These are phyloP conservation scores for Silurus meridionalis DNA, from an alignment of 2,113 vertebrate genomes.

Conservation along the genomic window DNA sequence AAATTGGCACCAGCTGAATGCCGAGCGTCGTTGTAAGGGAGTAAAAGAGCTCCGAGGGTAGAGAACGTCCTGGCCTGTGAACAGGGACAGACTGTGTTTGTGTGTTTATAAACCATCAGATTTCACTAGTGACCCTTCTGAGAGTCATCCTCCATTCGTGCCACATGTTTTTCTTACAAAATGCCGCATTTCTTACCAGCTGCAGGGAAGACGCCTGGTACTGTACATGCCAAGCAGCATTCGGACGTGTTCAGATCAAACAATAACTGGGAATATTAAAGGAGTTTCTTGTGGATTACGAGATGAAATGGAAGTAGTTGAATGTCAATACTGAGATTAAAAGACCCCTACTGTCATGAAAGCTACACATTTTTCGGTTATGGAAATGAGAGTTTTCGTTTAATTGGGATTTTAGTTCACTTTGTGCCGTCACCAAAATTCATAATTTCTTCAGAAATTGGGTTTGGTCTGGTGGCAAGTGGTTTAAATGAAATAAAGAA, in stretches of 20 bases:
- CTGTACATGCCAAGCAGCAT: neutral
- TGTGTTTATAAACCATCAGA: conserved; percentile 9
- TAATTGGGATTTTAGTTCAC: neutral
- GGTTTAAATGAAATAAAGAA: neutral
- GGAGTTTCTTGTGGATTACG: neutral
- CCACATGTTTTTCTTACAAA: conserved; percentile 2
- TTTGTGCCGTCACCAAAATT: neutral
- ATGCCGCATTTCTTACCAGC: conserved; percentile 28
- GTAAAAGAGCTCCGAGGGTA: conserved; percentile 32
- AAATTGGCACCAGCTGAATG: conserved; percentile 13
- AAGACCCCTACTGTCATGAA: neutral
- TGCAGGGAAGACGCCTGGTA: neutral
- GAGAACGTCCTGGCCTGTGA: neutral
- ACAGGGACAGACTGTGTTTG: conserved; percentile 45
- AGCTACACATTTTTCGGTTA: neutral
- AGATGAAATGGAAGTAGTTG: neutral
- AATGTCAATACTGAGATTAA: conserved; percentile 14
- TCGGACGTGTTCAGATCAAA: neutral
- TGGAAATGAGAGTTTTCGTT: conserved; percentile 1
- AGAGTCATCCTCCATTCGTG: conserved; percentile 42
- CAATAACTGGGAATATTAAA: neutral
- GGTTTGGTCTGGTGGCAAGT: neutral
- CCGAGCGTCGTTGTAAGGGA: neutral
- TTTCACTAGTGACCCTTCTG: conserved; percentile 3
- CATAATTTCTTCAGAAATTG: neutral